A percentile compares a stretch with the other conserved stretches of the same genome.
Evolutionary conservation across 2,113 vertebrate genomes (phyloP).

Genomic region (Alouatta palliata): DNA sequence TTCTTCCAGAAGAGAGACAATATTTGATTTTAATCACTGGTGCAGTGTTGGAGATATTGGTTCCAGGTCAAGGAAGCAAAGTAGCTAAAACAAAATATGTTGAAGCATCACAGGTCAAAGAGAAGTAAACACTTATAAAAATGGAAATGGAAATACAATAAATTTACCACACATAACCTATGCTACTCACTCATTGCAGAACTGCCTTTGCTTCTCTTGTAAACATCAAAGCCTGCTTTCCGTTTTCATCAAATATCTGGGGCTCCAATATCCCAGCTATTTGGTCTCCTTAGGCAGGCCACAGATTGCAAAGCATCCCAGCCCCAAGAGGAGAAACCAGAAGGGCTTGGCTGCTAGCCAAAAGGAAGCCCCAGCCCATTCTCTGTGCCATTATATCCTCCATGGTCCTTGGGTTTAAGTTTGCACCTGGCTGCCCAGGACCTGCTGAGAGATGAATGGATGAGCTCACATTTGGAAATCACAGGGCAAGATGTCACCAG

Average conservation of each 20-base stretch:
- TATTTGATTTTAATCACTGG: conserved; percentile 59
- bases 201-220: not conserved
- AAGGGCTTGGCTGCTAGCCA: not conserved
- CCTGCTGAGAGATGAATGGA: not conserved
- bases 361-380: not conserved
- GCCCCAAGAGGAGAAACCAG: not conserved
- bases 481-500: not conserved
- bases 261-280: not conserved
- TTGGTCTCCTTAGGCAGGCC: not conserved
- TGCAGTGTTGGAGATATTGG: not conserved
- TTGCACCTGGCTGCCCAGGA: conserved; percentile 5
- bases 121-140: not conserved
- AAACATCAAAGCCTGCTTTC: not conserved
- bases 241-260: not conserved
- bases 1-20: not conserved
- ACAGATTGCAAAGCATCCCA: not conserved
- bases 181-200: not conserved
- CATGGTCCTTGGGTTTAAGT: not conserved
- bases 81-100: conserved; percentile 8
- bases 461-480: conserved; percentile 16
- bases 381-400: not conserved
- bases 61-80: not conserved
- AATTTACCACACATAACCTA: not conserved
- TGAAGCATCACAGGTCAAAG: not conserved
- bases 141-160: not conserved